phyloP scores from a whole-genome alignment of 2,797 vertebrate species.

The Acanthurus tractus region DNA sequence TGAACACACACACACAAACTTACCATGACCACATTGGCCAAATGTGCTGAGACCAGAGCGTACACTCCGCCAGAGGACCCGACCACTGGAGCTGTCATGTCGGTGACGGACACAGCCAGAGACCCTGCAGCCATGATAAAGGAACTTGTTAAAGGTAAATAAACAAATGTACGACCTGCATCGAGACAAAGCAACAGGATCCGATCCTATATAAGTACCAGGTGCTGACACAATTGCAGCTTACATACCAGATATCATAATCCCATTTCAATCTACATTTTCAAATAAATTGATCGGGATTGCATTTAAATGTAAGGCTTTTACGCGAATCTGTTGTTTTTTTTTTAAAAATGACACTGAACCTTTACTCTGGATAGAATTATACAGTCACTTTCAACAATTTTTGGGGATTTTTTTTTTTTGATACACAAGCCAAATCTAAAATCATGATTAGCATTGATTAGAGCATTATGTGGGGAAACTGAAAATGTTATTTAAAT shows the following conservation, averaged over 20 bases:
- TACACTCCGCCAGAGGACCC: conserved; percentile 98
- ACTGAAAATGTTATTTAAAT: too few species aligned
- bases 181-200: background rate
- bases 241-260: too few species aligned
- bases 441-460: too few species aligned
- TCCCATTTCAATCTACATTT: too few species aligned
- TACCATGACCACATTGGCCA: conserved; percentile 99
- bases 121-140: conserved; percentile 87
- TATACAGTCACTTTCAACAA: background rate
- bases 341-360: background rate
- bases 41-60: conserved; percentile 96
- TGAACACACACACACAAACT: conserved; percentile 49
- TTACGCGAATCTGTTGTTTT: too few species aligned
- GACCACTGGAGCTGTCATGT: conserved; percentile 96
- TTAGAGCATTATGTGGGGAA: too few species aligned
- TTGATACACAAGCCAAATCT: too few species aligned
- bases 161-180: conserved; percentile 1
- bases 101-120: conserved; percentile 94
- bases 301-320: too few species aligned
- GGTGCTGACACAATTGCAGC: too few species aligned
- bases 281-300: too few species aligned
- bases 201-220: too few species aligned
- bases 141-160: background rate
- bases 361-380: background rate
- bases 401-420: too few species aligned